Conservation (phyloP, 1,140 invertebrate species). For the Cyrtorhinus lividipennis region DNA sequence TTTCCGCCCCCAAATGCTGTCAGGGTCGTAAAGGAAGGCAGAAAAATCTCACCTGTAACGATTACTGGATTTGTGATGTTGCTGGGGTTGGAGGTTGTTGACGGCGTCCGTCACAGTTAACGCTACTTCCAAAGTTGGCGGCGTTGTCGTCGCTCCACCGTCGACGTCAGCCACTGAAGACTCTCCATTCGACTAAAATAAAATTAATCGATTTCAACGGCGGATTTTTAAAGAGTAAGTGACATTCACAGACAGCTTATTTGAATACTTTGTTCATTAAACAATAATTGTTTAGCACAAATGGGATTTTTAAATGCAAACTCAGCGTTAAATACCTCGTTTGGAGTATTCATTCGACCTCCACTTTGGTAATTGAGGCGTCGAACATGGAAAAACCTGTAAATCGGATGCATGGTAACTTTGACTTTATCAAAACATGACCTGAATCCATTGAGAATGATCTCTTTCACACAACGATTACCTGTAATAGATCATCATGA, state of each 20-base stretch:
- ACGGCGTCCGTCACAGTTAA: not conserved
- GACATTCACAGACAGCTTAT: too few species aligned
- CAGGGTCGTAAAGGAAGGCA: too few species aligned
- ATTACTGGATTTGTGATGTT: not conserved
- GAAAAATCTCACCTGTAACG: not conserved
- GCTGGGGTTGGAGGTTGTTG: not conserved
- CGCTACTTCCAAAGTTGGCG: not conserved
- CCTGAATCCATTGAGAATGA: too few species aligned
- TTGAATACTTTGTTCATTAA: too few species aligned
- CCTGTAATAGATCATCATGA: constrained; percentile 40
- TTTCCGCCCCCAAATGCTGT: too few species aligned
- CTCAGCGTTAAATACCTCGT: too few species aligned
- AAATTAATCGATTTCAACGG: too few species aligned
- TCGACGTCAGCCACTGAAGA: not conserved
- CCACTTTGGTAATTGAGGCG: constrained; percentile 42
- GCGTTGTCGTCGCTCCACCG: not conserved
- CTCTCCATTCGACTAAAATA: not conserved
- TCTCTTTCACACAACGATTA: not conserved
- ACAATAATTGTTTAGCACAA: too few species aligned
- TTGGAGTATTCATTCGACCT: too few species aligned
- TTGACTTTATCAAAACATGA: too few species aligned
- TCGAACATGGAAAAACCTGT: constrained; percentile 37
- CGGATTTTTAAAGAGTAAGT: too few species aligned
- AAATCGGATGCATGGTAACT: constrained; percentile 35
- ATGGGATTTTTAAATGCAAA: too few species aligned